A percentile compares a stretch with the other conserved stretches of the same genome.
phyloP scores from a whole-genome alignment of 2,888 invertebrate genomes.

The Sylvicola cinctus region DNA sequence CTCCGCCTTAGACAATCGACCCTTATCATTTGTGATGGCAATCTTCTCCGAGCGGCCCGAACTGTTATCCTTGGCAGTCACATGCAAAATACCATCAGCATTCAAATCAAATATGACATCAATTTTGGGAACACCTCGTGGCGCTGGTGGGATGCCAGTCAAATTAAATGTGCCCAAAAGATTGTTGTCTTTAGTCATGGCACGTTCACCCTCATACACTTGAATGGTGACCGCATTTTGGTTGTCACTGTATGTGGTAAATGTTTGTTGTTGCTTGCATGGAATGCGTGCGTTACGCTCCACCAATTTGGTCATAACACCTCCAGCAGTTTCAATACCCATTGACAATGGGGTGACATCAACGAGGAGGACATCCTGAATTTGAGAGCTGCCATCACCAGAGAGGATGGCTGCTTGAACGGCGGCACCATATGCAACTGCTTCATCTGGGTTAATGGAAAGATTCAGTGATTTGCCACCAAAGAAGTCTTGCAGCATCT shows the following conservation, averaged over 20 bases:
- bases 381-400: constrained; percentile 70
- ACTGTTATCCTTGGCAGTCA: constrained; percentile 83
- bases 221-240: constrained; percentile 89
- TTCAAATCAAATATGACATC: constrained; percentile 73
- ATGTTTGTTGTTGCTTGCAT: constrained; percentile 89
- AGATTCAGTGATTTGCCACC: constrained; percentile 93
- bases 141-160: constrained; percentile 89
- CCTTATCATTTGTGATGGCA: constrained; percentile 83
- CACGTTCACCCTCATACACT: constrained; percentile 81
- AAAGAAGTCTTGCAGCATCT: constrained; percentile 87
- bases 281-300: constrained; percentile 95
- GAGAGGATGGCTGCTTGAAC: constrained; percentile 91
- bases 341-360: constrained; percentile 83
- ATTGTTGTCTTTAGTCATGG: constrained; percentile 92
- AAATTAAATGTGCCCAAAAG: constrained; percentile 92
- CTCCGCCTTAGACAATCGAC: constrained; percentile 79
- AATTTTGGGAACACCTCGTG: constrained; percentile 71
- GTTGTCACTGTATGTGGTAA: constrained; percentile 95
- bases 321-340: constrained; percentile 81
- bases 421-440: constrained; percentile 91
- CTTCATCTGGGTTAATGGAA: constrained; percentile 93
- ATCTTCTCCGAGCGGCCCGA: constrained; percentile 83
- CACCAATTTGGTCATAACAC: constrained; percentile 91
- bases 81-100: constrained; percentile 93
- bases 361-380: constrained; percentile 77